These are phyloP conservation scores for Lophotriccus pileatus DNA, from an alignment of 2,797 vertebrate species.

Conservation along the genomic window DNA sequence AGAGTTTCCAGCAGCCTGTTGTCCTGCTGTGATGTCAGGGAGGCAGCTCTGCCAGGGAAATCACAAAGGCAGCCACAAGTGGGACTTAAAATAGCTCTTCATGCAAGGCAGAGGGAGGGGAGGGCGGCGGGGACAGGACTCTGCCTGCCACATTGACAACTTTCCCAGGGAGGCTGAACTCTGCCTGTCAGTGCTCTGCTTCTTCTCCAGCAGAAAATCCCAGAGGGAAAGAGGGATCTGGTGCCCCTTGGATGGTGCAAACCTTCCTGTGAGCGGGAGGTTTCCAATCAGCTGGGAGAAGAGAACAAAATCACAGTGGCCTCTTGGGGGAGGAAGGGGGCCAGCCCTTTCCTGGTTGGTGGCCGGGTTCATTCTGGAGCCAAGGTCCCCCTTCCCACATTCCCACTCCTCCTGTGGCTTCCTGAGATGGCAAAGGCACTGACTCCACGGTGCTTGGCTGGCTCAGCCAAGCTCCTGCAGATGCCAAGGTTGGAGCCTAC, in stretches of 20 bases:
- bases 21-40: conserved; percentile 55
- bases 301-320: neutral
- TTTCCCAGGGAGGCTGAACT: conserved; percentile 50
- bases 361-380: neutral
- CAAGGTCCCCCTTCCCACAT: neutral
- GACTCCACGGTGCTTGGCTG: rapidly evolving
- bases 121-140: neutral
- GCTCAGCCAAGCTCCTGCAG: neutral
- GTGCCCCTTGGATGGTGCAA: conserved; percentile 2
- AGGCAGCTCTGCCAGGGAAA: conserved; percentile 40
- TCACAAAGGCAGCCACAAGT: conserved; percentile 65
- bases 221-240: conserved; percentile 24
- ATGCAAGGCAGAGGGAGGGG: neutral
- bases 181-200: conserved; percentile 55
- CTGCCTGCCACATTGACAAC: conserved; percentile 55
- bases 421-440: neutral
- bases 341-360: neutral
- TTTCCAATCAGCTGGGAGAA: neutral
- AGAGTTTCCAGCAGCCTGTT: neutral
- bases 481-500: rapidly evolving
- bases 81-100: conserved; percentile 67
- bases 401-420: neutral
- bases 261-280: neutral
- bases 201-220: conserved; percentile 51
- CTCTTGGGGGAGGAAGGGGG: neutral